phyloP scores from a whole-genome alignment of 2,888 invertebrate species.

The Sarcophaga subvicina region DNA sequence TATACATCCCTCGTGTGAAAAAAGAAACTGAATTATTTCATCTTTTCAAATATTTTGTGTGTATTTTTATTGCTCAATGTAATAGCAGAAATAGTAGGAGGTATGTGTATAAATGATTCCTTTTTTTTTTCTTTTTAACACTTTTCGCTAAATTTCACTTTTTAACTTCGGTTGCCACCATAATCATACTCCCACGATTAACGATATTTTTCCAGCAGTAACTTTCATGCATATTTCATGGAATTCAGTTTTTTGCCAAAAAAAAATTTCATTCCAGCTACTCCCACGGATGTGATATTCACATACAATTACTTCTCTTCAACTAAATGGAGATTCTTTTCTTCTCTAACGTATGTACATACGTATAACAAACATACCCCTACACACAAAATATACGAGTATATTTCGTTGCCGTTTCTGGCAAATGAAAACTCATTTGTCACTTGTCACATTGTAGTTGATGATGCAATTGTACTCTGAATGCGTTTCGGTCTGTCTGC shows the following conservation, averaged over 20 bases:
- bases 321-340: not conserved
- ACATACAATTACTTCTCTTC: not conserved
- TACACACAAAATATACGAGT: not conserved
- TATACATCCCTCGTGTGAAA: no score
- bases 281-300: slow-evolving; percentile 25
- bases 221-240: slow-evolving; percentile 37
- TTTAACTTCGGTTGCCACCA: slow-evolving; percentile 39
- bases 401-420: slow-evolving; percentile 36
- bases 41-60: no score
- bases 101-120: no score
- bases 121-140: not conserved
- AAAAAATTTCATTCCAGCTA: not conserved
- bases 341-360: not conserved
- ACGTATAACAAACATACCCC: not conserved
- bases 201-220: not conserved
- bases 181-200: slow-evolving; percentile 12
- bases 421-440: slow-evolving; percentile 70
- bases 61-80: no score
- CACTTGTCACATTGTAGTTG: slow-evolving; percentile 69
- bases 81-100: no score
- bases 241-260: not conserved
- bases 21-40: no score
- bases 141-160: slow-evolving; percentile 60
- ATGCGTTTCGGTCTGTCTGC: slow-evolving; percentile 58
- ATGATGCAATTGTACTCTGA: slow-evolving; percentile 66